phyloP scores from a whole-genome alignment of 2,888 invertebrate species.

The Clostera curtula region DNA sequence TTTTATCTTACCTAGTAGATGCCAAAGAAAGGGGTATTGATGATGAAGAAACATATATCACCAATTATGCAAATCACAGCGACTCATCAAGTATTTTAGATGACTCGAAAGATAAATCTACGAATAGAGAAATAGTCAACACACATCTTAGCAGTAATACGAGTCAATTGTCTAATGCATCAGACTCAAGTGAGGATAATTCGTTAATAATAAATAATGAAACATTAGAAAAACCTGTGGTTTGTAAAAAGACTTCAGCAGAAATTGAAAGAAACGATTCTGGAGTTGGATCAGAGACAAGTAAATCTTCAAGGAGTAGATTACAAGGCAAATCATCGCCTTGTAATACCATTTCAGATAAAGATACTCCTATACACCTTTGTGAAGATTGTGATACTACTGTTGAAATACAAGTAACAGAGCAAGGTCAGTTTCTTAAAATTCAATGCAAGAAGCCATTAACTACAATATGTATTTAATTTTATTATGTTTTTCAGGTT shows the following conservation, averaged over 20 bases:
- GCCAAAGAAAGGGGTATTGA: constrained; percentile 85
- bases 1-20: constrained; percentile 91
- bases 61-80: constrained; percentile 71
- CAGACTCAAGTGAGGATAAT: constrained; percentile 90
- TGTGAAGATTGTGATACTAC: constrained; percentile 93
- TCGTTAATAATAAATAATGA: constrained; percentile 79
- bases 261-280: constrained; percentile 95
- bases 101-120: constrained; percentile 73
- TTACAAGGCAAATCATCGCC: constrained; percentile 76
- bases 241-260: constrained; percentile 76
- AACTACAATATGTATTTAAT: neutral
- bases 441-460: neutral
- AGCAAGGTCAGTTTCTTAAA: constrained; percentile 59
- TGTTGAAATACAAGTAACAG: constrained; percentile 84
- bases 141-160: constrained; percentile 79
- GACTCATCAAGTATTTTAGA: constrained; percentile 69
- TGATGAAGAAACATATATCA: constrained; percentile 82
- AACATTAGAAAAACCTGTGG: constrained; percentile 68
- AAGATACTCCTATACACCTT: constrained; percentile 77
- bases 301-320: constrained; percentile 87
- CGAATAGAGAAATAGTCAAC: constrained; percentile 47
- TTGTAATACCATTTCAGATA: constrained; percentile 63
- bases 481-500: constrained; percentile 57
- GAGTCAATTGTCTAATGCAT: constrained; percentile 86
- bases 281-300: constrained; percentile 94